phyloP scores from a whole-genome alignment of 2,888 invertebrate genomes.

The Caprella mutica region DNA sequence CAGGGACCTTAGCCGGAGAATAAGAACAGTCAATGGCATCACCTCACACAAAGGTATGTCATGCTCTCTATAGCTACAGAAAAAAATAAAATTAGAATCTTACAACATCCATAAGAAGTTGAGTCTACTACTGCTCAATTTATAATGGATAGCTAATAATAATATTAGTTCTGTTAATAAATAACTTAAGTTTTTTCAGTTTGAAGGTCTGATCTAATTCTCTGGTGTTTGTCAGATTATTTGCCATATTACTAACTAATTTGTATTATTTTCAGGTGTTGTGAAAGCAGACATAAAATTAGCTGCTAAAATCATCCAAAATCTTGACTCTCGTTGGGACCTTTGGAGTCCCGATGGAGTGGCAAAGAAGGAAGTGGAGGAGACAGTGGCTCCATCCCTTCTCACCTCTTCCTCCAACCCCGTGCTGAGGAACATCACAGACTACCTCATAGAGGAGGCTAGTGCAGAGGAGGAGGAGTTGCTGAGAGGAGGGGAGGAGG shows the following conservation, averaged over 20 bases:
- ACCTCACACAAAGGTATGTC: constrained; percentile 79
- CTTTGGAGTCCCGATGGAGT: constrained; percentile 53
- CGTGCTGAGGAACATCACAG: constrained; percentile 89
- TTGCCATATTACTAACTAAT: too few relatives aligned
- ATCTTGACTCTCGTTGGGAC: constrained; percentile 70
- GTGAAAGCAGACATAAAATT: constrained; percentile 83
- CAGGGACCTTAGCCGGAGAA: constrained; percentile 83
- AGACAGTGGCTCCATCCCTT: too few relatives aligned
- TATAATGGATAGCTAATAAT: too few relatives aligned
- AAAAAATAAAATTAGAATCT: too few relatives aligned
- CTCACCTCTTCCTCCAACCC: constrained; percentile 54
- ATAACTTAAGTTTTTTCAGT: too few relatives aligned
- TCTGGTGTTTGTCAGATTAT: too few relatives aligned
- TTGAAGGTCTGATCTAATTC: too few relatives aligned
- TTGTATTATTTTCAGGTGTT: too few relatives aligned
- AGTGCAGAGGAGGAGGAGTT: constrained; percentile 96
- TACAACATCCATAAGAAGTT: too few relatives aligned
- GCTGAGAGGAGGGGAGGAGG: constrained; percentile 91
- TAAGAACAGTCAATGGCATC: constrained; percentile 81
- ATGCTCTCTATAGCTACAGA: too few relatives aligned
- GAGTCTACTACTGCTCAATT: too few relatives aligned
- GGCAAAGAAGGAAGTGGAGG: constrained; percentile 4
- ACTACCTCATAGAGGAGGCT: constrained; percentile 94
- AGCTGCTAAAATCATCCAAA: constrained; percentile 79
- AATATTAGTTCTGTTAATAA: too few relatives aligned